Base-by-base conservation (phyloP, 2,888 invertebrate genomes). In the Chloroclysta siterata region DNA sequence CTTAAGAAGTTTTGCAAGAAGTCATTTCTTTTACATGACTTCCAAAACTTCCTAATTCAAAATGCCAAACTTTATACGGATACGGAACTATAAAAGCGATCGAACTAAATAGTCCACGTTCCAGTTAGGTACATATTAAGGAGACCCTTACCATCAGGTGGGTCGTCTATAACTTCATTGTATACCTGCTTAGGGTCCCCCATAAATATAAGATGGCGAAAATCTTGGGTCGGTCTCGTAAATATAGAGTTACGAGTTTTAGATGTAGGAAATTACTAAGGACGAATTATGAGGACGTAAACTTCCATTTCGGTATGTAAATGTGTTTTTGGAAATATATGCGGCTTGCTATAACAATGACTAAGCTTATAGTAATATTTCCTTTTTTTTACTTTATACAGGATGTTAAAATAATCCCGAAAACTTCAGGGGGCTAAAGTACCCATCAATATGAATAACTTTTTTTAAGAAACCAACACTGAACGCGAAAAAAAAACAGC, bases 201-300 rank as follows among this genome's bases (percentile, higher is more conserved):
- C 13, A 65, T 65, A 61, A 60, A 65, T 58, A 55, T 41, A 53
- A 44, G 28, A 60, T 53, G 53, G 60, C 41, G 56, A 51, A 61
- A 48, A 62, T 53, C 56, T 63, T 50, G 63, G 65, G 61, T 58
- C 58, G 51, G 44, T 51, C 61, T 48, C 60, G 60, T 65, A 65
- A 65, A 65, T 54, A 39, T 50, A 42, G 39, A 65, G 57, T 61
- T 65, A 61, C 61, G 54, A 44, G 53, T 65, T 57, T 65, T 60
- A 53, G 64, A 60, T 52, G 59, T 55, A 14, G 48, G 48, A 60
- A 65, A 57, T 65, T 60, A 57, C 50, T 10, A 7, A 22, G 56
- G 15, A 57, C 52, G 52, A 64, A 60, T 64, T 65, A 53, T 44
- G 41, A 54, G 60, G 8, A 39, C 11, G 36, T 39, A 39, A 39